Conservation (phyloP, 2,888 invertebrate genomes). For the Meghimatium bilineatum region DNA sequence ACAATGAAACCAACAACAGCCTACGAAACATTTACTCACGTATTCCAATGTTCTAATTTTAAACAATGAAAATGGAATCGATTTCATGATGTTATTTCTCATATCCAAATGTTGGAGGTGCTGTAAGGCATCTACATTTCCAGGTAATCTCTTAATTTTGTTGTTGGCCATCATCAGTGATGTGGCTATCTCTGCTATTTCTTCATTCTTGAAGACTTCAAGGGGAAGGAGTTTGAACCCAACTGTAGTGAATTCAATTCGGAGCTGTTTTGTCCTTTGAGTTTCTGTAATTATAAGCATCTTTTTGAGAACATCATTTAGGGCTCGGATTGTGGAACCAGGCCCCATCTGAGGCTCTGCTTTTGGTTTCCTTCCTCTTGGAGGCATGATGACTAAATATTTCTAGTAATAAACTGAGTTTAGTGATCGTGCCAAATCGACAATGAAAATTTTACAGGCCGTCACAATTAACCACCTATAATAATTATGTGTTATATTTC, state of each 20-base stretch:
- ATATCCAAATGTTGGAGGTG: slow-evolving; percentile 63
- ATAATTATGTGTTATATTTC: too few relatives aligned
- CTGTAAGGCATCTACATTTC: slow-evolving; percentile 65
- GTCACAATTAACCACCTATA: too few relatives aligned
- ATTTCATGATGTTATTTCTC: slow-evolving; percentile 65
- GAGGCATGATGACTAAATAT: slow-evolving; percentile 33
- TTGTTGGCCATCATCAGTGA: slow-evolving; percentile 71
- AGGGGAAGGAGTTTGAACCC: slow-evolving; percentile 63
- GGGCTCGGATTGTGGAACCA: slow-evolving; percentile 74
- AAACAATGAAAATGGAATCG: slow-evolving; percentile 64
- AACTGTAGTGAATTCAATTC: slow-evolving; percentile 63
- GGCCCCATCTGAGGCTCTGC: slow-evolving; percentile 62
- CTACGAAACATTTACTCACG: slow-evolving; percentile 18
- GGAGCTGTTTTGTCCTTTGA: slow-evolving; percentile 53
- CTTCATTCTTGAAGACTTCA: slow-evolving; percentile 74
- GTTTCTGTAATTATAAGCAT: slow-evolving; percentile 63
- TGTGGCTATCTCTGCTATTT: slow-evolving; percentile 60
- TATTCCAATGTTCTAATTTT: slow-evolving; percentile 59
- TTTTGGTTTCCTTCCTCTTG: background rate
- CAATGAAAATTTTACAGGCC: background rate
- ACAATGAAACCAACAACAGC: background rate
- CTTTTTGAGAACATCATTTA: slow-evolving; percentile 65
- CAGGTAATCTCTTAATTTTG: slow-evolving; percentile 73
- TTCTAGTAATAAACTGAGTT: background rate
- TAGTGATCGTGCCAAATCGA: background rate